Base-by-base conservation (phyloP, 2,888 invertebrate species). In the Peribatodes rhomboidaria region DNA sequence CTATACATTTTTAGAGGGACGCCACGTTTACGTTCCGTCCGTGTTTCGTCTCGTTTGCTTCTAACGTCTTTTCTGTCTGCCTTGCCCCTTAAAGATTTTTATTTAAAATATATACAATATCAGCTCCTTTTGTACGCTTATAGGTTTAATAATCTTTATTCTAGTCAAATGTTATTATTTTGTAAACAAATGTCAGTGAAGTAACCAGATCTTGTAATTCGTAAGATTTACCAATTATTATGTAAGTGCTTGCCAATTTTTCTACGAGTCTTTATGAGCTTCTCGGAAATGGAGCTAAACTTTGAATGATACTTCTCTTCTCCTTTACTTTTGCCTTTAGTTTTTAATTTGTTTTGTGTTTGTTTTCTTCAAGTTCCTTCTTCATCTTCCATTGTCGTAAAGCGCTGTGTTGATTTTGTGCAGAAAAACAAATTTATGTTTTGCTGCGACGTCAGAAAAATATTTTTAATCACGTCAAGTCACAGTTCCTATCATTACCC, bases 241-340 rank as follows among this genome's bases (percentile, higher is more conserved):
- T 87, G 79, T 92, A 90, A 91, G 90, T 78, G 86, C 90, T 90
- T 90, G 90, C 88, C 89, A 86, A 83, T 88, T 87, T 90, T 91
- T 89, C 71, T 76, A 76, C 61, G 69, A 31, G 44, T 54, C 56
- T 63, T 65, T 61, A 47, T 49, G 35, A 65, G 61, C 61, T 69
- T 68, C 65, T 33, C 55, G n/a, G 41, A 37, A 35, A 47, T 44
- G 57, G 59, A 63, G 67, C 69, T 22, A 27, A 41, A 22, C 31
- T 18, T 53, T 49, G 37, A 58, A 62, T 69, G 56, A 41, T 61
- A 66, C 27, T 56, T 69, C 60, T 61, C n/a, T 31, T 68, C 56
- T 70, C 59, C 52, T 62, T 63, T 64, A 55, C 69, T 71, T 72
- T 72, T 66, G 63, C 58, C 68, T 55, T 72, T 73, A 71, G 70